Percentiles rank a stretch among this genome's conserved stretches.
phyloP scores from a whole-genome alignment of 2,797 vertebrate genomes.

The Anomalospiza imberbis region DNA sequence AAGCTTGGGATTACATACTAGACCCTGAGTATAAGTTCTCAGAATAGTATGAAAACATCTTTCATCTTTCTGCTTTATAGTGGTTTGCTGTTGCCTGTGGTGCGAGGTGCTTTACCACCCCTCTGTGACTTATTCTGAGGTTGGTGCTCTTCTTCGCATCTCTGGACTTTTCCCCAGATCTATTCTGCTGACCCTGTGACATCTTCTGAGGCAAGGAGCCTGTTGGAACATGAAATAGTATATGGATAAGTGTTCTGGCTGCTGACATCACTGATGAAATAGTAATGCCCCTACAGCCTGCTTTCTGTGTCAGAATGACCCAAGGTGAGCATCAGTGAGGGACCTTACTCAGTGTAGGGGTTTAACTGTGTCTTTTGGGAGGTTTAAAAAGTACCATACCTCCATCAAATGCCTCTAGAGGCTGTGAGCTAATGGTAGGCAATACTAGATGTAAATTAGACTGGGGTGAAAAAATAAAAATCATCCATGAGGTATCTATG shows the following conservation, averaged over 20 bases:
- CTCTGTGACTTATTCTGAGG: neutral
- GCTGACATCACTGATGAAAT: neutral
- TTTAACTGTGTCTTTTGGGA: neutral
- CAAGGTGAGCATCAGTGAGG: neutral
- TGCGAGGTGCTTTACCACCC: fast-evolving
- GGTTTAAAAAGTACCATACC: neutral
- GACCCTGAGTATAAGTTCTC: neutral
- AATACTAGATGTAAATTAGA: neutral
- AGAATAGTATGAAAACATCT: neutral
- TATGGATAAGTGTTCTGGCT: neutral
- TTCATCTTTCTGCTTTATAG: neutral
- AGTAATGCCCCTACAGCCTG: neutral
- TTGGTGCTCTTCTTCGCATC: neutral
- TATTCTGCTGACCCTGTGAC: neutral
- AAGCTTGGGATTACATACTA: neutral
- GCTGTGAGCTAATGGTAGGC: neutral
- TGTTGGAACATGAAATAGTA: neutral
- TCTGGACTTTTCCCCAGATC: neutral
- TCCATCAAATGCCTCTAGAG: neutral
- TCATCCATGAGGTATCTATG: neutral
- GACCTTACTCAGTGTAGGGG: neutral
- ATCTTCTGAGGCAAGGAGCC: neutral
- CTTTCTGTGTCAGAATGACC: neutral
- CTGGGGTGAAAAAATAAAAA: neutral
- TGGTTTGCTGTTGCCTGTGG: neutral